phyloP scores from a whole-genome alignment of 2,113 vertebrate genomes.

The Pedionomus torquatus region DNA sequence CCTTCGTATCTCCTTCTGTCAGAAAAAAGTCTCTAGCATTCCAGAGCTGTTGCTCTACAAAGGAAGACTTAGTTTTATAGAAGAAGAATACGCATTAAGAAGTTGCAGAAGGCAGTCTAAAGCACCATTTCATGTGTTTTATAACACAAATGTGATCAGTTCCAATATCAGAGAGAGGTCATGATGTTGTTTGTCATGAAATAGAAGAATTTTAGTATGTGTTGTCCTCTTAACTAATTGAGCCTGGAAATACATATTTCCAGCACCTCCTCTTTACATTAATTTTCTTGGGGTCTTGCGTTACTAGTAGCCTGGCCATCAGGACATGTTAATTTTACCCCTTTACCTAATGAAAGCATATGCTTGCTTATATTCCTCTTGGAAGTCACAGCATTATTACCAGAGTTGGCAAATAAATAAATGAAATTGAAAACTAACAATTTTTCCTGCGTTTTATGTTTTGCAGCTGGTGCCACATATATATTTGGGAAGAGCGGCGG shows the following conservation, averaged over 20 bases:
- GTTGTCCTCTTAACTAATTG: not conserved
- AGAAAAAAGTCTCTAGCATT: not conserved
- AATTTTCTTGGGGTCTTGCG: not conserved
- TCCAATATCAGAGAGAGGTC: not conserved
- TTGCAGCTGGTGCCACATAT: constrained; percentile 91
- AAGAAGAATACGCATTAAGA: not conserved
- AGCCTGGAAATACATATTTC: not conserved
- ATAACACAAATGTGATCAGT: not conserved
- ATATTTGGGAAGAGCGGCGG: constrained; percentile 97
- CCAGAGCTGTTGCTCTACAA: not conserved
- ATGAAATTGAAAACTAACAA: not conserved
- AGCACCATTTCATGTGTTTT: not conserved
- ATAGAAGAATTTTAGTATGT: not conserved
- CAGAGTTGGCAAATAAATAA: not conserved
- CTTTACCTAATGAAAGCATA: not conserved
- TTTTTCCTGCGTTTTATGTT: constrained; percentile 1
- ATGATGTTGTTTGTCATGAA: not conserved
- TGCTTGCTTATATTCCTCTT: not conserved
- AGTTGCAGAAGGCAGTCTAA: not conserved
- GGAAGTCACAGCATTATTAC: not conserved
- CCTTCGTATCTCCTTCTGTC: not conserved
- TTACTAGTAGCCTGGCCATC: not conserved
- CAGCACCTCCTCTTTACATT: not conserved
- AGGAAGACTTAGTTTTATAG: not conserved
- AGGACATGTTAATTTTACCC: not conserved